A percentile compares a stretch with the other conserved stretches of the same genome.
Conservation (phyloP, 1,140 invertebrate species). For the Anthonomus grandis region DNA sequence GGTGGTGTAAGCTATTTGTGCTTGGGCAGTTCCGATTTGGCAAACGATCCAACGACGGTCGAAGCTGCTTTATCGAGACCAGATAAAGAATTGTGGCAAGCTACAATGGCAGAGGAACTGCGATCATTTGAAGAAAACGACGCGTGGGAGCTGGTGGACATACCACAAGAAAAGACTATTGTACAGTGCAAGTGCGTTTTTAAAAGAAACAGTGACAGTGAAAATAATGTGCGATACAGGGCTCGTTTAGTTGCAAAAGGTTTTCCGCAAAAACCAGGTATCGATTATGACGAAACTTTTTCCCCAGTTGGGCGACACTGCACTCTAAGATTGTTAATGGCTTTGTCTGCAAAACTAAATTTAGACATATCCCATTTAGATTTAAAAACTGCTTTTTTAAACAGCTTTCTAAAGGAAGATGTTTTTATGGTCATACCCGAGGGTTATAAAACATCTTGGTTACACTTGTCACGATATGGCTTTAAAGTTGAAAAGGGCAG, state of each 20-base stretch:
- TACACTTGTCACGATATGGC: no score
- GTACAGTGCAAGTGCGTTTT: slow-evolving; percentile 47
- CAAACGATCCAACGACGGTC: slow-evolving; percentile 20
- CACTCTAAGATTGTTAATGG: slow-evolving; percentile 34
- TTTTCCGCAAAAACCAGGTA: slow-evolving; percentile 17
- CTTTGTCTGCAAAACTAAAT: slow-evolving; percentile 33
- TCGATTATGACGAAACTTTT: slow-evolving; percentile 29
- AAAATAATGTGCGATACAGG: slow-evolving; percentile 30
- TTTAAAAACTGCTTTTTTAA: slow-evolving; percentile 47
- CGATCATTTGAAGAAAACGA: slow-evolving; percentile 39
- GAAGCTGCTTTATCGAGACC: slow-evolving; percentile 32
- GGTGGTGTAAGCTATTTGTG: no score
- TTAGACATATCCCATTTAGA: slow-evolving; percentile 40
- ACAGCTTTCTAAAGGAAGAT: slow-evolving; percentile 41
- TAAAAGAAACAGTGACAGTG: slow-evolving; percentile 37
- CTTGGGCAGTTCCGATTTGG: no score
- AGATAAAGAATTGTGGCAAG: slow-evolving; percentile 36
- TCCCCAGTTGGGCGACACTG: slow-evolving; percentile 31
- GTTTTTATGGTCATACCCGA: slow-evolving; percentile 26
- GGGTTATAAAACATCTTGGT: slow-evolving; percentile 40
- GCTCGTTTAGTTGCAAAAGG: no score
- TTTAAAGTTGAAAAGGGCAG: no score
- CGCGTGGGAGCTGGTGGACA: slow-evolving; percentile 42
- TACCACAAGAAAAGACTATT: slow-evolving; percentile 37
- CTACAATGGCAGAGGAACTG: slow-evolving; percentile 39